These are phyloP conservation scores for Chiroxiphia lanceolata DNA, from an alignment of 2,797 vertebrate genomes.

Conservation along the genomic window DNA sequence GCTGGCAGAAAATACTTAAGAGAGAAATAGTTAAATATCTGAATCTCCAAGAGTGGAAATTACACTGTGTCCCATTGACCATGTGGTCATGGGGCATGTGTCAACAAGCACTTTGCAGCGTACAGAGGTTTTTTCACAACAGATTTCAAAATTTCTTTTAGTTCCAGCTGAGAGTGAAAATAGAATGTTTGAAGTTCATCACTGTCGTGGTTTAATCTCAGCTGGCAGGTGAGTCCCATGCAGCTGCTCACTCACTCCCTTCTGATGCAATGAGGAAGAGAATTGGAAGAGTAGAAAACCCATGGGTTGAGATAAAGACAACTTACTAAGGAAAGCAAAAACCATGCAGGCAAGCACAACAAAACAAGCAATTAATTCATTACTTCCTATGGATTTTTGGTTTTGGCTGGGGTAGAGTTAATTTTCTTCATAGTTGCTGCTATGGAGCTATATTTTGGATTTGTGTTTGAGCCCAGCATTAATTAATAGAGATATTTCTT, in stretches of 20 bases:
- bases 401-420: not conserved
- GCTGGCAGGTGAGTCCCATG: not conserved
- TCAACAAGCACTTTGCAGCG: not conserved
- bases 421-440: not conserved
- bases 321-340: not conserved
- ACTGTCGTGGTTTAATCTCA: not conserved
- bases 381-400: not conserved
- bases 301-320: not conserved
- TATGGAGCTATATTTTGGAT: not conserved
- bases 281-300: not conserved
- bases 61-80: accelerated
- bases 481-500: not conserved
- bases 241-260: not conserved
- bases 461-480: not conserved
- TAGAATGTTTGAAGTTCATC: not conserved
- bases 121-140: not conserved
- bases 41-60: not conserved
- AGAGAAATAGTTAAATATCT: not conserved
- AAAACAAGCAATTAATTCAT: not conserved
- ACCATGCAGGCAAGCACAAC: not conserved
- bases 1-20: not conserved
- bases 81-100: not conserved
- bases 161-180: not conserved
- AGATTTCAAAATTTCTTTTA: not conserved
- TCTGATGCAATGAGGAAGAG: not conserved